Evolutionary conservation across 2,888 invertebrate species (phyloP).

Genomic region (Crematogaster levior): DNA sequence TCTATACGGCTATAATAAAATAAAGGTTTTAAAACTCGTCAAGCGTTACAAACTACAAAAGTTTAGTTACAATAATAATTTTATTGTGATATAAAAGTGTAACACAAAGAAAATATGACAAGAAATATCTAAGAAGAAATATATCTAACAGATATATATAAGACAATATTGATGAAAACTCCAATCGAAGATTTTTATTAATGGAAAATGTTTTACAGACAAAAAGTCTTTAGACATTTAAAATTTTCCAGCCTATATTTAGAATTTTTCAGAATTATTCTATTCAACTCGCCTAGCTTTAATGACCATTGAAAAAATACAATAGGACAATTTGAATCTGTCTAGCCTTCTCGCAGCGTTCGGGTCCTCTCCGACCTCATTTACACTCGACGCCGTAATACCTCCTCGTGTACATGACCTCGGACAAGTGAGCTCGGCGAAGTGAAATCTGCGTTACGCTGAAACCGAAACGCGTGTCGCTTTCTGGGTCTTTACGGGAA

Average conservation of each 20-base stretch:
- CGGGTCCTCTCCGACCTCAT: constrained; percentile 48
- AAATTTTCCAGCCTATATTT: background rate
- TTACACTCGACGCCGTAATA: constrained; percentile 46
- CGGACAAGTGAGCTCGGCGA: constrained; percentile 48
- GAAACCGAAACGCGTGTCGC: background rate
- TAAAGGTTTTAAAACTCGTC: background rate
- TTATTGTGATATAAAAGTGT: background rate
- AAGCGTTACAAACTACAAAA: background rate
- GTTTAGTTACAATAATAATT: background rate
- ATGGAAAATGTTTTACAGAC: background rate
- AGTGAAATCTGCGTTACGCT: constrained; percentile 53
- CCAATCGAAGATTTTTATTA: background rate
- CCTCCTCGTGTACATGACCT: constrained; percentile 57
- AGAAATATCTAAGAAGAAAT: background rate
- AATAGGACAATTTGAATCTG: constrained; percentile 25
- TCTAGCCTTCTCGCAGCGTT: constrained; percentile 45
- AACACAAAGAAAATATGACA: background rate
- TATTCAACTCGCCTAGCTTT: background rate
- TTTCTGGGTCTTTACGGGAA: constrained; percentile 23
- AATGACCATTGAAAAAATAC: background rate
- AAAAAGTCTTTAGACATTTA: constrained; percentile 5
- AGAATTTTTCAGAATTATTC: background rate
- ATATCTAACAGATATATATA: background rate
- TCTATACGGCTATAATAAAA: background rate
- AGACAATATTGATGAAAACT: no score